Evolutionary conservation across 1,140 invertebrate species (phyloP), one percentile per base, ranked within the genome.

Genomic region (Drosophila takahashii): DNA sequence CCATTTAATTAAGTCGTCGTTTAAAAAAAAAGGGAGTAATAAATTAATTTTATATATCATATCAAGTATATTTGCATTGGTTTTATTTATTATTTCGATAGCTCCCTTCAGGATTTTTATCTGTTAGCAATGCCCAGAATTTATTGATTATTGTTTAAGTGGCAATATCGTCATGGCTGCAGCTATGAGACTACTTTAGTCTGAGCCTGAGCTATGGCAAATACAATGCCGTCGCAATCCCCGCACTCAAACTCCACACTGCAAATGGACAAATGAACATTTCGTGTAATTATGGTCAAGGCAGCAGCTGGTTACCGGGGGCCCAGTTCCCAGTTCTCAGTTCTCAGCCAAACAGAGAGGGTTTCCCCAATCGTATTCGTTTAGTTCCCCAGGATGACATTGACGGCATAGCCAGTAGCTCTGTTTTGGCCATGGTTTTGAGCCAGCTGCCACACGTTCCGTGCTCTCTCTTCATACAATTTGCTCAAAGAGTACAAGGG

Each of bases 261-360:
- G 42, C 36, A 74, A 73, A 71, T 57, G 65, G 51, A 22, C 36
- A 74, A 74, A 67, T 57, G 59, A 72, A 59, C 71, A 50, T 65
- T 75, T 75, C 61, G 71, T 66, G 71, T 76, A 76, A 76, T 76
- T 75, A 56, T 57, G 71, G 59, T 32, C 52, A 75, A 56, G 60
- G 52, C 58, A 51, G 39, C 72, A 76, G 72, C 72, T 76, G 72
- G 71, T 57, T 47, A 42, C 60, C 44, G 32, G 60, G 44, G 77
- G 52, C 80, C 81, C 77, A 84, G 72, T 84, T 84, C 72, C 54
- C 51, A 16, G 27, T 32, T 15, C 66, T 51, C 50, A 16, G 36
- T 32, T 32, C 10, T 57, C 58, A 15, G 13, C 32, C 57, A 44
- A 26, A 41, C 16, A 22, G 27, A 26, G 32, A 64, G 22, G 59